These are phyloP conservation scores for Nannoperca australis DNA, from an alignment of 2,797 vertebrate genomes.

Conservation along the genomic window DNA sequence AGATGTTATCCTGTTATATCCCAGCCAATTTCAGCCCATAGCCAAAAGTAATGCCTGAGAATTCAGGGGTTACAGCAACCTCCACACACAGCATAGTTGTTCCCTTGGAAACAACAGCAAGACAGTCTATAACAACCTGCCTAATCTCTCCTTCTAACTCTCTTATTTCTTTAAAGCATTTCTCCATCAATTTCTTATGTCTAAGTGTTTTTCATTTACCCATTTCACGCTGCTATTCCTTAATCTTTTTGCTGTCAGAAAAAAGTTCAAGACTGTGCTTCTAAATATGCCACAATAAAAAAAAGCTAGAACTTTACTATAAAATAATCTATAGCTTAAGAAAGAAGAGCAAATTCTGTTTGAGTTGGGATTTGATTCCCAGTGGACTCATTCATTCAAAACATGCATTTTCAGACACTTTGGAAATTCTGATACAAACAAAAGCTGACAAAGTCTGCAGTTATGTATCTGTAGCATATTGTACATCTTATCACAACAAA, in stretches of 20 bases:
- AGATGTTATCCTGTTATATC: constrained; percentile 84
- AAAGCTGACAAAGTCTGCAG: background rate
- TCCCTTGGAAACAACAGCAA: constrained; percentile 82
- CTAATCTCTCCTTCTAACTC: constrained; percentile 52
- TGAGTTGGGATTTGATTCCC: constrained; percentile 19
- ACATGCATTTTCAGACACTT: constrained; percentile 4
- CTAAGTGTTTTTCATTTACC: constrained; percentile 36
- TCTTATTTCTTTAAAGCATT: constrained; percentile 34
- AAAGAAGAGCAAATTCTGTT: constrained; percentile 10
- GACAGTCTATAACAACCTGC: constrained; percentile 69
- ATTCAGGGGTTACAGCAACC: constrained; percentile 78
- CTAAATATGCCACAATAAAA: constrained; percentile 30
- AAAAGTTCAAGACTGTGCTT: constrained; percentile 7
- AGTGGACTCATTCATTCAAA: background rate
- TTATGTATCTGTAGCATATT: background rate
- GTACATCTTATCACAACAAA: constrained; percentile 5
- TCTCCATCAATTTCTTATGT: constrained; percentile 16
- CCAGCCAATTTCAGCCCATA: constrained; percentile 82
- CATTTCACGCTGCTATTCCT: constrained; percentile 11
- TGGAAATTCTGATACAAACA: constrained; percentile 5
- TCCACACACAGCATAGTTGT: constrained; percentile 67
- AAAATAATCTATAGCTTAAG: background rate
- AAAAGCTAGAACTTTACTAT: constrained; percentile 33
- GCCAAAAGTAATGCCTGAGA: constrained; percentile 77
- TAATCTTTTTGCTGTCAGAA: constrained; percentile 20